phyloP scores from a whole-genome alignment of 2,797 vertebrate species.

The Chrosomus eos region DNA sequence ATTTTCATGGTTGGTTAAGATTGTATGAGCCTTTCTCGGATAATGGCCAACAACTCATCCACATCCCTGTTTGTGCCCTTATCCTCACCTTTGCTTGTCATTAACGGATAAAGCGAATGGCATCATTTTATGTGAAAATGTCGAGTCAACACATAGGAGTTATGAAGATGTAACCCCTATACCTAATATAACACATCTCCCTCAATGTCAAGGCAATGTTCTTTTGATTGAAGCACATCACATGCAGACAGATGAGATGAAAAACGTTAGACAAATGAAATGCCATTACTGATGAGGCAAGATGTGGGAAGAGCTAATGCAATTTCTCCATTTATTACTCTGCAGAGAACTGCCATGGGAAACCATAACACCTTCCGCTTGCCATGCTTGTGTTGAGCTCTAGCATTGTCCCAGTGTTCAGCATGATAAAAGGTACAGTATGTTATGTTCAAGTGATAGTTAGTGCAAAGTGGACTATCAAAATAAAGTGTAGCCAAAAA shows the following conservation, averaged over 20 bases:
- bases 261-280: constrained; percentile 48
- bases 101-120: constrained; percentile 38
- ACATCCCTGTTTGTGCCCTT: constrained; percentile 20
- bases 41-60: constrained; percentile 18
- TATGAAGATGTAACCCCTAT: constrained; percentile 44
- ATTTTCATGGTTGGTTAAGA: constrained; percentile 33
- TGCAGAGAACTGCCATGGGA: constrained; percentile 53
- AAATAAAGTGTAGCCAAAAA: no score
- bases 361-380: constrained; percentile 49
- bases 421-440: background rate
- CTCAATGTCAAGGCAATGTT: constrained; percentile 45
- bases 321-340: constrained; percentile 55
- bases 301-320: constrained; percentile 51
- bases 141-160: constrained; percentile 24
- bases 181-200: constrained; percentile 44
- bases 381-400: background rate
- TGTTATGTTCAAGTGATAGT: no score
- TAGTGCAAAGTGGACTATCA: no score
- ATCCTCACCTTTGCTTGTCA: constrained; percentile 48
- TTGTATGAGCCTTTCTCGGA: constrained; percentile 11
- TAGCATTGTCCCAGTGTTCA: background rate
- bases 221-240: constrained; percentile 48
- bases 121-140: constrained; percentile 38
- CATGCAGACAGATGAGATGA: constrained; percentile 39
- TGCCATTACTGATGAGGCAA: constrained; percentile 40